Base-by-base conservation (phyloP, 1,140 invertebrate species). In the Nephotettix cincticeps region DNA sequence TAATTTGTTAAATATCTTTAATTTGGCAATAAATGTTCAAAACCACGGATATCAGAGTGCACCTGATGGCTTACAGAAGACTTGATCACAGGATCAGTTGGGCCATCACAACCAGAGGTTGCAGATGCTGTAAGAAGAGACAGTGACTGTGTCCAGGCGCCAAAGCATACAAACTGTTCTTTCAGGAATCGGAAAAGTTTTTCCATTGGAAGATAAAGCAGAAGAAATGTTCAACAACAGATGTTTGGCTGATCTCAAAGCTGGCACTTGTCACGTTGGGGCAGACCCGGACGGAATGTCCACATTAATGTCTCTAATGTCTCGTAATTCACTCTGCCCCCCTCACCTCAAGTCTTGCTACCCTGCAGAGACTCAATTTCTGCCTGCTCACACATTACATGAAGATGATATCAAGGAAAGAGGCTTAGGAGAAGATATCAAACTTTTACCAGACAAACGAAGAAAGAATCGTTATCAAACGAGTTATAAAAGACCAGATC, bases 301-400 rank as follows among this genome's bases (percentile, higher is more conserved):
- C 3, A 91, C 94, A 78, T n/a, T n/a, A n/a, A n/a, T n/a, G n/a
- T n/a, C n/a, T n/a, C 82, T 97, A 19, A 88, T 91, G 76, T 87
- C 89, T 77, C 83, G 95, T 28, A 97, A 97, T 81, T 94, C 94
- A 0, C 81, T 96, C 63, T 91, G 91, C 72, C 91, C 89, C 21
- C 93, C 94, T 3, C 95, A 97, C 80, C 81, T 97, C 64, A 94
- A 92, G 81, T 93, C 92, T 72, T 90, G 93, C 0, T 97, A 97
- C 82, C 91, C 94, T 0, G 91, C 90, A 1, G 95, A 95, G 84
- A 91, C 86, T n/a, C 90, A 93, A 80, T 90, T 88, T 75, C 83
- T 83, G 73, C 77, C 77, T 73, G 81, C 84, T 21, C 63, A 73
- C 47, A 76, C 81, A 23, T 79, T 86, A 40, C 87, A 84, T 56